phyloP scores from a whole-genome alignment of 2,888 invertebrate genomes.

The Epistrophe eligans region DNA sequence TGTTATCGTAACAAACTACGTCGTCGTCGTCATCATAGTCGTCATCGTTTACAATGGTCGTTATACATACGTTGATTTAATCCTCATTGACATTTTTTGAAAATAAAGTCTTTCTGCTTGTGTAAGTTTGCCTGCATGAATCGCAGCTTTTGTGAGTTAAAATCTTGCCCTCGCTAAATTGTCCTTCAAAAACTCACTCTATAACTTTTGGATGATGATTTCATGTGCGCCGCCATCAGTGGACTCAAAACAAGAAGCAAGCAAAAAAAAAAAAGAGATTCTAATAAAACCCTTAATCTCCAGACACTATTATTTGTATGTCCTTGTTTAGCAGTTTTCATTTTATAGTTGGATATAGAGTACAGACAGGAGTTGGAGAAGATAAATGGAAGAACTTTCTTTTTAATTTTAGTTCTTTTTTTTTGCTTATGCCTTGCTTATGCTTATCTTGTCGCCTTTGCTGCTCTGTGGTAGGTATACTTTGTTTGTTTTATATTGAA shows the following conservation, averaged over 20 bases:
- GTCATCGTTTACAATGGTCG: not conserved
- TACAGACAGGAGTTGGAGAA: not conserved
- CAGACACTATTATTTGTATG: constrained; percentile 58
- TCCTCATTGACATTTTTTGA: constrained; percentile 22
- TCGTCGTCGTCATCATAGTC: not conserved
- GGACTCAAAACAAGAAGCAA: not conserved
- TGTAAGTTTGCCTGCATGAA: constrained; percentile 51
- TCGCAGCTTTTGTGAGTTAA: constrained; percentile 15
- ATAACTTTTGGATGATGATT: constrained; percentile 37
- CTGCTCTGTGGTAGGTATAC: not conserved
- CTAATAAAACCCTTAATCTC: constrained; percentile 47
- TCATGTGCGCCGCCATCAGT: constrained; percentile 36
- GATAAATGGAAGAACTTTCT: constrained; percentile 12
- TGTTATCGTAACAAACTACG: not conserved
- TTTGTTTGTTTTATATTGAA: constrained; percentile 34
- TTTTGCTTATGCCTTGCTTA: constrained; percentile 22
- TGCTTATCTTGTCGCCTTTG: constrained; percentile 8
- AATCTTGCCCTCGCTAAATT: constrained; percentile 23
- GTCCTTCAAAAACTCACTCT: not conserved
- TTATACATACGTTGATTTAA: constrained; percentile 39
- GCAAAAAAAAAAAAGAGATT: not conserved
- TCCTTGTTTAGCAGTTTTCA: constrained; percentile 51
- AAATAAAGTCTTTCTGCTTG: constrained; percentile 20
- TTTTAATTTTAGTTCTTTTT: constrained; percentile 21
- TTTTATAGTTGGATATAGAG: constrained; percentile 25